A percentile compares a stretch with the other conserved stretches of the same genome.
Evolutionary conservation across 35 echinoderm and acorn worm genomes (phyloP).

Genomic region (Holothuria glaberrima): DNA sequence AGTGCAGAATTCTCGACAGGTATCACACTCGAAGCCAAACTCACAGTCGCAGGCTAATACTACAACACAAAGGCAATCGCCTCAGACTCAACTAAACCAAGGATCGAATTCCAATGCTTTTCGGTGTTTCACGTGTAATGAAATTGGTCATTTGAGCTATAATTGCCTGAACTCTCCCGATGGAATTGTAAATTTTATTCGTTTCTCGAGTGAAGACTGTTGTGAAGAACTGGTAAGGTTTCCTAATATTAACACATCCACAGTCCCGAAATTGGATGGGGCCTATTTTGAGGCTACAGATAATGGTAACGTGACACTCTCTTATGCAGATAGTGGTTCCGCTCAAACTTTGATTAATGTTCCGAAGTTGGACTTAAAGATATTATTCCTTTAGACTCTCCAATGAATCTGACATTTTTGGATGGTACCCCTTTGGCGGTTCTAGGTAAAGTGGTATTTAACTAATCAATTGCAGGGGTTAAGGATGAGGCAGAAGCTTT

Average conservation of each 20-base stretch:
- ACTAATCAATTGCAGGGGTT: slow-evolving; percentile 3
- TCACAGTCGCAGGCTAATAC: background rate
- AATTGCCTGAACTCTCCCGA: slow-evolving; percentile 10
- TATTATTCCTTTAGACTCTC: background rate
- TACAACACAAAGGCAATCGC: background rate
- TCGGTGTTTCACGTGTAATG: slow-evolving; percentile 5
- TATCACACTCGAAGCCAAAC: background rate
- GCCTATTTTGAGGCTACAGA: slow-evolving; percentile 1
- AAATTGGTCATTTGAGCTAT: slow-evolving; percentile 35
- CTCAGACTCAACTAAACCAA: background rate
- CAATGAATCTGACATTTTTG: slow-evolving; percentile 3
- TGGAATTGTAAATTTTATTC: slow-evolving; percentile 35
- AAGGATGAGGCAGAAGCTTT: too few species aligned
- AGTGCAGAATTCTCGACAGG: background rate
- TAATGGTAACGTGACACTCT: background rate
- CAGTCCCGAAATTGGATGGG: background rate
- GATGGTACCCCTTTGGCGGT: too few species aligned
- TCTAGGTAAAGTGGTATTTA: too few species aligned
- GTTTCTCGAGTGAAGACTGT: too few species aligned
- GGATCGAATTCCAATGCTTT: background rate
- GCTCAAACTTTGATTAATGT: background rate
- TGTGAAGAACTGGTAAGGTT: slow-evolving; percentile 1
- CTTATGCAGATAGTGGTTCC: slow-evolving; percentile 33
- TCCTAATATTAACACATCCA: too few species aligned
- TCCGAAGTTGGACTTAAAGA: slow-evolving; percentile 16